Conservation (phyloP, 2,888 invertebrate species). For the Aricia artaxerxes region DNA sequence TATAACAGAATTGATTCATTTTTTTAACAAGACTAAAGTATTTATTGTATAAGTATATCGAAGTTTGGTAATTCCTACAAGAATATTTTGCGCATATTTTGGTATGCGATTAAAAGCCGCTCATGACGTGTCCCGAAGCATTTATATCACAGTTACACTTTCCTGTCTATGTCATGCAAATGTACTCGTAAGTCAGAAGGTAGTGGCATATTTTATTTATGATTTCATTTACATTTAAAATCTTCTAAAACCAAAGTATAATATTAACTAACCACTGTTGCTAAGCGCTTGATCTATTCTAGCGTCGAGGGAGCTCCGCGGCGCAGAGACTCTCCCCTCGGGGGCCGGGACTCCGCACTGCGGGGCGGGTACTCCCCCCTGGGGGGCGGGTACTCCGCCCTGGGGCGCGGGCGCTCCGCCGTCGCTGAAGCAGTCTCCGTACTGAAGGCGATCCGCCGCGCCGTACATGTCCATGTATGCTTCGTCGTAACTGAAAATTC, state of each 20-base stretch:
- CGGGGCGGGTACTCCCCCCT: not conserved
- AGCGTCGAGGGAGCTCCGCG: slow-evolving; percentile 56
- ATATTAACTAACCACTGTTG: slow-evolving; percentile 51
- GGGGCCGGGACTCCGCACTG: not conserved
- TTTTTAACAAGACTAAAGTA: not conserved
- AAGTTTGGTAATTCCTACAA: no score
- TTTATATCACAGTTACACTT: no score
- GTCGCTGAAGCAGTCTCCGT: slow-evolving; percentile 68
- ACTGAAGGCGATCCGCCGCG: slow-evolving; percentile 67
- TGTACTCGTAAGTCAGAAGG: no score
- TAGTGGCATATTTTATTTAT: no score
- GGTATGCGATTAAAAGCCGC: no score
- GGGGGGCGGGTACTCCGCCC: not conserved
- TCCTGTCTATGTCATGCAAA: no score
- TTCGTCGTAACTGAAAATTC: slow-evolving; percentile 61
- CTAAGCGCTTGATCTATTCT: slow-evolving; percentile 61
- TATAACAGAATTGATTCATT: slow-evolving; percentile 41
- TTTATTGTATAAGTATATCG: no score
- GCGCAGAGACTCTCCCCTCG: not conserved
- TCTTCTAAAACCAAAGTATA: no score
- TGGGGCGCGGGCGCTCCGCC: slow-evolving; percentile 36
- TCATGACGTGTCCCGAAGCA: no score
- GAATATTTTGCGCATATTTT: no score
- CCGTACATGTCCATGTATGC: slow-evolving; percentile 74
- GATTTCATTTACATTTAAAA: no score